Conservation (phyloP, 2,888 invertebrate genomes). For the Schizaphis graminum region DNA sequence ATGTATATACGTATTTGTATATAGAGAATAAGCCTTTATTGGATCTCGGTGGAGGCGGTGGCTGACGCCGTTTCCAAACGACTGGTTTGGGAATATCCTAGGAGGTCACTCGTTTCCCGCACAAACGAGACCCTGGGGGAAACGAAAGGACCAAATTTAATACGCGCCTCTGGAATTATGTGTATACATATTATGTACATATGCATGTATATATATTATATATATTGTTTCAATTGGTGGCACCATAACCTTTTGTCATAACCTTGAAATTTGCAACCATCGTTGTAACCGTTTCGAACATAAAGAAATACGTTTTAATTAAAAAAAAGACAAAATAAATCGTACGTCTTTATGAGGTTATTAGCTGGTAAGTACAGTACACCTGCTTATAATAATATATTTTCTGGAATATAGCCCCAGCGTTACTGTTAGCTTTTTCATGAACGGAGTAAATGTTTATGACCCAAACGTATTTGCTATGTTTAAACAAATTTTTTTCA, state of each 20-base stretch:
- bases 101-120: constrained; percentile 48
- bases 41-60: constrained; percentile 44
- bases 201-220: not conserved
- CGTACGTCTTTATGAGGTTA: not conserved
- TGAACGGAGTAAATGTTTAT: not conserved
- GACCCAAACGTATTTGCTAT: not conserved
- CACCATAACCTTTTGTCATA: constrained; percentile 50
- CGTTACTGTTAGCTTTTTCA: not conserved
- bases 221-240: constrained; percentile 59
- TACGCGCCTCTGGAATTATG: constrained; percentile 60
- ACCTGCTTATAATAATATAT: not conserved
- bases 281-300: not conserved
- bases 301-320: constrained; percentile 39
- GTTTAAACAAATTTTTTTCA: not conserved
- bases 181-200: constrained; percentile 15
- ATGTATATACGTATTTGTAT: not conserved
- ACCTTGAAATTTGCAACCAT: not conserved
- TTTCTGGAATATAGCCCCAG: not conserved
- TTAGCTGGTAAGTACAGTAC: not conserved
- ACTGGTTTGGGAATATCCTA: constrained; percentile 62
- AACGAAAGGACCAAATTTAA: constrained; percentile 53
- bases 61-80: constrained; percentile 57
- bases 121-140: constrained; percentile 60
- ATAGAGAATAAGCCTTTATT: constrained; percentile 46
- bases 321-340: not conserved